Percentiles rank a stretch among this genome's conserved stretches.
Evolutionary conservation across 1,140 invertebrate genomes (phyloP).

Genomic region (Antheraea pernyi): DNA sequence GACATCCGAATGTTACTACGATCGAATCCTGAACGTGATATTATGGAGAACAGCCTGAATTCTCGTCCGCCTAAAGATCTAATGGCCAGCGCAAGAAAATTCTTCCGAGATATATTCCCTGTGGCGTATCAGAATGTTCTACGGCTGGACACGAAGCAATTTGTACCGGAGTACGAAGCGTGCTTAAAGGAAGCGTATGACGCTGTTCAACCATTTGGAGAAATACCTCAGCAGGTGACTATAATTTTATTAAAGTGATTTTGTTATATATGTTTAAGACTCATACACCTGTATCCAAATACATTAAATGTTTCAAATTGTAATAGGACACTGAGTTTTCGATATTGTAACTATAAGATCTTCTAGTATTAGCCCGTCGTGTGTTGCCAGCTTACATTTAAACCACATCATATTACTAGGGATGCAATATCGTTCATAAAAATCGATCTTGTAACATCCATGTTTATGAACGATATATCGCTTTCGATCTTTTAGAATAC

Average conservation of each 20-base stretch:
- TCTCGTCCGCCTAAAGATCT: slow-evolving; percentile 49
- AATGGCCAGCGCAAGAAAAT: slow-evolving; percentile 82
- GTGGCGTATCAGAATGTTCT: slow-evolving; percentile 89
- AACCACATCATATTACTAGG: no score
- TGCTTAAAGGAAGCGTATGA: slow-evolving; percentile 88
- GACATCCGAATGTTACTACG: slow-evolving; percentile 82
- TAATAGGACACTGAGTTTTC: no score
- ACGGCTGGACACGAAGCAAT: slow-evolving; percentile 73
- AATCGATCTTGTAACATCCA: no score
- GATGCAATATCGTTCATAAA: no score
- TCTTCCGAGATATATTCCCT: slow-evolving; percentile 92
- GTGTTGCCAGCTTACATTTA: no score
- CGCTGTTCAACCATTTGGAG: slow-evolving; percentile 90
- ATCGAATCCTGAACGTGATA: slow-evolving; percentile 41
- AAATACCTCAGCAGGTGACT: slow-evolving; percentile 85
- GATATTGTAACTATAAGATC: no score
- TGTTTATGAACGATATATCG: no score
- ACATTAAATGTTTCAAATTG: no score
- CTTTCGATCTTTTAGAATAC: no score
- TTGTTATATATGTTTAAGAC: no score
- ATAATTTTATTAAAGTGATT: neutral
- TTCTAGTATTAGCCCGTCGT: no score
- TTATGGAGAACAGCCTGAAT: slow-evolving; percentile 33
- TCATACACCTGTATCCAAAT: no score
- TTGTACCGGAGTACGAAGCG: slow-evolving; percentile 86